phyloP scores from a whole-genome alignment of 2,797 vertebrate genomes.

The Mycteria americana region DNA sequence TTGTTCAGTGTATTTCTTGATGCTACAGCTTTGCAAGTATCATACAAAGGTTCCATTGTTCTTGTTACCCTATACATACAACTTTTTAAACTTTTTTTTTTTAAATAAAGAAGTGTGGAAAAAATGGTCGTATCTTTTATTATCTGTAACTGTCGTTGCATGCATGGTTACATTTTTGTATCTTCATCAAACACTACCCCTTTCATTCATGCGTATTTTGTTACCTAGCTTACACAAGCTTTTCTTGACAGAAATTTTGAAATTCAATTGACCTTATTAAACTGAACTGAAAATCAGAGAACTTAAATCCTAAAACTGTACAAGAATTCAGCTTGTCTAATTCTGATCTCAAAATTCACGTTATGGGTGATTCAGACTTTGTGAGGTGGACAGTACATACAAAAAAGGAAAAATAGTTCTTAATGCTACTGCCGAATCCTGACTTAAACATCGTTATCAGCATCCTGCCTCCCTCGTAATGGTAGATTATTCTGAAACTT shows the following conservation, averaged over 20 bases:
- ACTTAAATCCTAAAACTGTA: background rate
- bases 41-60: background rate
- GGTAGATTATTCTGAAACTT: background rate
- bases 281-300: background rate
- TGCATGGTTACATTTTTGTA: background rate
- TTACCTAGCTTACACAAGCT: background rate
- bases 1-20: background rate
- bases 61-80: background rate
- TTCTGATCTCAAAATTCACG: background rate
- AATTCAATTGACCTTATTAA: background rate
- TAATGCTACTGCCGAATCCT: background rate
- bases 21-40: background rate
- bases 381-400: background rate
- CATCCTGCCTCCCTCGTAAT: background rate
- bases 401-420: background rate
- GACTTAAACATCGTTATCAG: rapidly evolving
- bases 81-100: background rate
- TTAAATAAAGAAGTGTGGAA: background rate
- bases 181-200: background rate
- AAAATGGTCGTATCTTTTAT: background rate
- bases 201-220: background rate
- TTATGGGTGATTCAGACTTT: background rate
- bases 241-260: background rate
- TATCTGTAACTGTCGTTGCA: background rate
- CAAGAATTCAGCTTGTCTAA: background rate